Conservation (phyloP, 2,888 invertebrate species). For the Caenorhabditis becei region DNA sequence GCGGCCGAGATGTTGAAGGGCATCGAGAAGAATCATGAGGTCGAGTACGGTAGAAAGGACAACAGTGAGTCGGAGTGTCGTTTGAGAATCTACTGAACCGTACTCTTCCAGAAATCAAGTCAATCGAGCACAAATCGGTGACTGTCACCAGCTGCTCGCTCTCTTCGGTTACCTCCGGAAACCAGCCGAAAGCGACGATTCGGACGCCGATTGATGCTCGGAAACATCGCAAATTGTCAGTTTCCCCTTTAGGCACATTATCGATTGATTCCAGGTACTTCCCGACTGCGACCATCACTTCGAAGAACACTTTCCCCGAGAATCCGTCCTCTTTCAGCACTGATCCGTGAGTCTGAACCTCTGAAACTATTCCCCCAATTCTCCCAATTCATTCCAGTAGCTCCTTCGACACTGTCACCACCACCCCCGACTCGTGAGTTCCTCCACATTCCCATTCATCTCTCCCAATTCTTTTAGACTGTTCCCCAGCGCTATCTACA, state of each 20-base stretch:
- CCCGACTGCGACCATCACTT: neutral
- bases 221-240: constrained; percentile 16
- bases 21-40: no score
- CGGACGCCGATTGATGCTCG: constrained; percentile 24
- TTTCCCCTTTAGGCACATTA: neutral
- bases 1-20: constrained; percentile 31
- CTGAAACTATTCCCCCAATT: no score
- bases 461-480: no score
- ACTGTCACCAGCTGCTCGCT: constrained; percentile 8
- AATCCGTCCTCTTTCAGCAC: no score
- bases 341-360: no score
- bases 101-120: constrained; percentile 3
- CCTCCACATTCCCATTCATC: no score
- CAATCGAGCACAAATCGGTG: constrained; percentile 2
- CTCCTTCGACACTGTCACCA: constrained; percentile 4
- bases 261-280: constrained; percentile 28
- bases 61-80: no score
- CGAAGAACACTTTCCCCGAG: neutral
- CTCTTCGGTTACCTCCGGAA: neutral
- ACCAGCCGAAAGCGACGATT: constrained; percentile 26
- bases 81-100: neutral
- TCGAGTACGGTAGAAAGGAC: neutral
- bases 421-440: constrained; percentile 20
- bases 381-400: no score
- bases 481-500: constrained; percentile 39